Evolutionary conservation across 2,888 invertebrate genomes (phyloP).

Genomic region (Latheticus oryzae): DNA sequence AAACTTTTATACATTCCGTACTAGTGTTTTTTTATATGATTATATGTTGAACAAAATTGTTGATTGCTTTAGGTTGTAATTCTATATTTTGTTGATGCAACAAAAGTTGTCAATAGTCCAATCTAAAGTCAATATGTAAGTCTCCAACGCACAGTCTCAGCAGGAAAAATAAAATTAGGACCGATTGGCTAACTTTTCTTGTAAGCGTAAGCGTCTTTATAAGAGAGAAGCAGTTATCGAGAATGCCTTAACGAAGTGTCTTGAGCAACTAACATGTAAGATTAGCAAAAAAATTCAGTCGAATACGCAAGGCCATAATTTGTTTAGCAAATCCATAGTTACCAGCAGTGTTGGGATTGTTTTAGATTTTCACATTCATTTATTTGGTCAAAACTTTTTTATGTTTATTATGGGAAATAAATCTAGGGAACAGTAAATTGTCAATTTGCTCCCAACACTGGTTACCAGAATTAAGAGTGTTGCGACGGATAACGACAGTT

Average conservation of each 20-base stretch:
- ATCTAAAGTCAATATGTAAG: slow-evolving; percentile 56
- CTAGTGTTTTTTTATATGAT: slow-evolving; percentile 56
- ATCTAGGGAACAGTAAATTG: not conserved
- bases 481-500: slow-evolving; percentile 14
- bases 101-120: slow-evolving; percentile 52
- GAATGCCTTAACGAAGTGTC: slow-evolving; percentile 59
- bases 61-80: slow-evolving; percentile 47
- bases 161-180: slow-evolving; percentile 28
- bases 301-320: slow-evolving; percentile 41
- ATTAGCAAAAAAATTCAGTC: slow-evolving; percentile 35
- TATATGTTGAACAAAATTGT: slow-evolving; percentile 53
- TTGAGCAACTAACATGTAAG: slow-evolving; percentile 46
- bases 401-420: slow-evolving; percentile 5
- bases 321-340: slow-evolving; percentile 40
- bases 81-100: slow-evolving; percentile 31
- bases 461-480: slow-evolving; percentile 28
- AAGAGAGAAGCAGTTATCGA: slow-evolving; percentile 43
- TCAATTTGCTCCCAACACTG: slow-evolving; percentile 28
- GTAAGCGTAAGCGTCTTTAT: slow-evolving; percentile 24
- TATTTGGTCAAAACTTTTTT: slow-evolving; percentile 4
- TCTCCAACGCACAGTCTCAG: slow-evolving; percentile 42
- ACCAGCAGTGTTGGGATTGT: slow-evolving; percentile 41
- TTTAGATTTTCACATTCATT: slow-evolving; percentile 10
- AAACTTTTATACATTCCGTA: slow-evolving; percentile 67
- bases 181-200: slow-evolving; percentile 35